A percentile compares a stretch with the other conserved stretches of the same genome.
Conservation (phyloP, 2,113 vertebrate genomes). For the Cheirogaleus medius region DNA sequence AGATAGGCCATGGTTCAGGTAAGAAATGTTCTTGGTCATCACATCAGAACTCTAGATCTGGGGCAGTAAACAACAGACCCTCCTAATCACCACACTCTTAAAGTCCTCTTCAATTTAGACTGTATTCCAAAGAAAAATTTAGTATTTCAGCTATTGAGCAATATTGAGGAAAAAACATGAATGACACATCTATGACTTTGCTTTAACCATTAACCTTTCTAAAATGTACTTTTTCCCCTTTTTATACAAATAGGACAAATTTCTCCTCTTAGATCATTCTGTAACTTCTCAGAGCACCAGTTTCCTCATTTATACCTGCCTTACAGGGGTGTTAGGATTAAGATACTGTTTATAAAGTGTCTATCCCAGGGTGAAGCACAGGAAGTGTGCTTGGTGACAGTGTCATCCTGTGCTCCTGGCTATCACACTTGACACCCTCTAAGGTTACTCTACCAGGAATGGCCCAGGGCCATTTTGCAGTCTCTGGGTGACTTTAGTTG, state of each 20-base stretch:
- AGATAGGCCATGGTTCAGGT: not conserved
- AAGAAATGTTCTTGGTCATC: not conserved
- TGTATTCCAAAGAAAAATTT: not conserved
- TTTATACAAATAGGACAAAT: not conserved
- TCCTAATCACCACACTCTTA: not conserved
- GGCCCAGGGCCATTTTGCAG: not conserved
- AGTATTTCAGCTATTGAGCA: not conserved
- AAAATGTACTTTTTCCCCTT: not conserved
- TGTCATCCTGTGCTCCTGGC: not conserved
- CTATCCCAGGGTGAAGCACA: not conserved
- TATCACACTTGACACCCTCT: not conserved
- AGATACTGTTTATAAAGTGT: not conserved
- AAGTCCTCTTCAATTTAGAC: not conserved
- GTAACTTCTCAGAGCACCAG: not conserved
- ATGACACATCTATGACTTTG: not conserved
- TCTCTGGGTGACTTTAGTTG: not conserved
- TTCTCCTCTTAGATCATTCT: not conserved
- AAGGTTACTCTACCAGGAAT: not conserved
- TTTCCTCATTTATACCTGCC: not conserved
- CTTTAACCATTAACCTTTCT: not conserved
- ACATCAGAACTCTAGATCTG: not conserved
- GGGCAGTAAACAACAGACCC: not conserved
- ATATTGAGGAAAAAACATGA: not conserved
- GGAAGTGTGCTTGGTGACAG: not conserved
- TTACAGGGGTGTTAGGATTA: not conserved